These are phyloP conservation scores for Drosophila helvetica DNA, from an alignment of 2,888 invertebrate genomes.

Conservation along the genomic window DNA sequence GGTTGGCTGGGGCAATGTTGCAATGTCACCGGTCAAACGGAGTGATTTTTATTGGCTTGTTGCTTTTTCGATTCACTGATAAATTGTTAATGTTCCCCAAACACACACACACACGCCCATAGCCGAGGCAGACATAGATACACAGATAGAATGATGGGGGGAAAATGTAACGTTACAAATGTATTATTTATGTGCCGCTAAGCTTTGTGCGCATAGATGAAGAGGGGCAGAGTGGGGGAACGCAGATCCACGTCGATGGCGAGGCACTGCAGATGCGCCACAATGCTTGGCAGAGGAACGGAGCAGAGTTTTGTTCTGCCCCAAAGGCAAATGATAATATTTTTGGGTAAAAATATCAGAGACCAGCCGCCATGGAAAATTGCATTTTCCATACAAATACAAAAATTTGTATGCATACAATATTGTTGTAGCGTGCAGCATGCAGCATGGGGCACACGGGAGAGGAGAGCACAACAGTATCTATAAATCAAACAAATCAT, in stretches of 20 bases:
- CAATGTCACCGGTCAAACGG: conserved; percentile 77
- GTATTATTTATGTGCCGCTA: conserved; percentile 77
- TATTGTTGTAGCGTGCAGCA: conserved; percentile 29
- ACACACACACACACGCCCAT: conserved; percentile 22
- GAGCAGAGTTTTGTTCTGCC: background rate
- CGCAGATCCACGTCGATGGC: too few relatives aligned
- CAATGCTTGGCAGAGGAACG: background rate
- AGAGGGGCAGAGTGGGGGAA: background rate
- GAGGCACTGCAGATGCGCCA: conserved; percentile 17
- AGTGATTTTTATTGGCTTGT: conserved; percentile 77
- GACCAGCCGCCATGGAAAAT: conserved; percentile 42
- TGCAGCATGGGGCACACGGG: too few relatives aligned
- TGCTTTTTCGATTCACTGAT: conserved; percentile 77
- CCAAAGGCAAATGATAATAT: conserved; percentile 43
- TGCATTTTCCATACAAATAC: conserved; percentile 37
- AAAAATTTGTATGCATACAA: conserved; percentile 40
- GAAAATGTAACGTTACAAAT: conserved; percentile 63
- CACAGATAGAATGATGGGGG: conserved; percentile 52
- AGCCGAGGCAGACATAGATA: conserved; percentile 8
- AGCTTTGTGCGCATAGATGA: conserved; percentile 60
- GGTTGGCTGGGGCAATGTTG: conserved; percentile 9
- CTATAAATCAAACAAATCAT: conserved; percentile 42
- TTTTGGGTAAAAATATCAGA: conserved; percentile 44
- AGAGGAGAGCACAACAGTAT: conserved; percentile 24
- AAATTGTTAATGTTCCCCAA: conserved; percentile 73